These are phyloP conservation scores for Psylliodes chrysocephalus DNA, from an alignment of 2,888 invertebrate species.

Conservation along the genomic window DNA sequence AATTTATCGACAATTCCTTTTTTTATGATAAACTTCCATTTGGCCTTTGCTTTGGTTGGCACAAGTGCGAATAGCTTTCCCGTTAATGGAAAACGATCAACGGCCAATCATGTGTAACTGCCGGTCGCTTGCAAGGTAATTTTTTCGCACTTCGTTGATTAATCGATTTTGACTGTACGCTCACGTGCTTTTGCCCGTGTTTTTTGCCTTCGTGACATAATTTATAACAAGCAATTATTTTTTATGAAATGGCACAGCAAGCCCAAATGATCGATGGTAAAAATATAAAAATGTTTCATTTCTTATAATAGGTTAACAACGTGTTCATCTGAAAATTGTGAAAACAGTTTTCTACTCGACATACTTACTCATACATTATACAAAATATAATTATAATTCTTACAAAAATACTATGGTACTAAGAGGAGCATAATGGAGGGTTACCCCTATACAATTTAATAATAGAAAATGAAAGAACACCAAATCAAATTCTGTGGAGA, in stretches of 20 bases:
- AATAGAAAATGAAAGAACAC: too few relatives aligned
- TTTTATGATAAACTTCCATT: slow-evolving; percentile 20
- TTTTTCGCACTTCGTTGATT: slow-evolving; percentile 31
- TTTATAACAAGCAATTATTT: slow-evolving; percentile 28
- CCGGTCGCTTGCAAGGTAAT: slow-evolving; percentile 15
- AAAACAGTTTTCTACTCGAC: too few relatives aligned
- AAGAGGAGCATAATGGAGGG: too few relatives aligned
- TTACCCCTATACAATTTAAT: too few relatives aligned
- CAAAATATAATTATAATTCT: too few relatives aligned
- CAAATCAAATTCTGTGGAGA: too few relatives aligned
- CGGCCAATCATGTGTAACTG: slow-evolving; percentile 35
- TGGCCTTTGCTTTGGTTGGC: slow-evolving; percentile 25
- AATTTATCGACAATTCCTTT: too few relatives aligned
- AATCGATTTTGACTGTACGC: slow-evolving; percentile 18
- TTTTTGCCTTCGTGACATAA: slow-evolving; percentile 24
- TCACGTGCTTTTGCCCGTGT: slow-evolving; percentile 13
- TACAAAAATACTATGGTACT: too few relatives aligned
- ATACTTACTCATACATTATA: too few relatives aligned
- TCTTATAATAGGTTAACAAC: too few relatives aligned
- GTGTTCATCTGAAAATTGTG: too few relatives aligned
- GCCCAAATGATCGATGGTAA: not conserved
- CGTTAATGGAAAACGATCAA: slow-evolving; percentile 32
- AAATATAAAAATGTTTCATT: too few relatives aligned
- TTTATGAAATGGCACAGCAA: slow-evolving; percentile 13
- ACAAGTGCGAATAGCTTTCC: slow-evolving; percentile 29